Base-by-base conservation (phyloP, 2,888 invertebrate species). In the Dolichomitus sp. region DNA sequence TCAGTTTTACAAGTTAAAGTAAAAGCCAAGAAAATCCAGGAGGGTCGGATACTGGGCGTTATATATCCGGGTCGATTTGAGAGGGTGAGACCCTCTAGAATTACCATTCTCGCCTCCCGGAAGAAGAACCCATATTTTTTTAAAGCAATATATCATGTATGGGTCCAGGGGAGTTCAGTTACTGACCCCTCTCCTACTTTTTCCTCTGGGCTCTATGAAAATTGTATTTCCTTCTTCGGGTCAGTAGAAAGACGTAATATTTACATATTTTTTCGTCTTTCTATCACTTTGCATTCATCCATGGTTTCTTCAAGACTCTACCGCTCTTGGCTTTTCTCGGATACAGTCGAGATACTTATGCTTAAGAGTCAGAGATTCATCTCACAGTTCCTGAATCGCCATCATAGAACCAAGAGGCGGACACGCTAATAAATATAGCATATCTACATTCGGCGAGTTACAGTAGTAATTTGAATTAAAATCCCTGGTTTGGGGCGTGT, bases 381-480 rank as follows among this genome's bases (percentile, higher is more conserved):
- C 68, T 59, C 57, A 59, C 33, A 30, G 17, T 17, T 11, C 17
- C 33, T 9, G 33, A 63, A 69, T 83, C 69, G 70, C 57, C 76
- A 68, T 70, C 66, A 77, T 73, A 76, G n/a, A 59, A 33, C 33
- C 17, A 59, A 33, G 73, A 72, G 76, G 76, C 59, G 40, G 76
- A 80, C 80, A 65, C 63, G 83, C 76, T 83, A 73, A 80, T 83
- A 69, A 80, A 80, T 80, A 73, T 68, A 66, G 70, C 42, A 45
- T 75, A 83, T 79, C 65, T 70, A 50, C 59, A 48, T 17, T 48
- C 80, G 61, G 80, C 52, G 65, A 83, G 75, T 61, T 68, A 70
- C 76, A 68, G 74, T 69, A 70, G 78, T 74, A 45, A 76, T 83
- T 83, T 27, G 80, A 80, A 80, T 83, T 80, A 83, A 83, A 83